These are phyloP conservation scores for Neomorphus geoffroyi DNA, from an alignment of 2,797 vertebrate species.

Conservation along the genomic window DNA sequence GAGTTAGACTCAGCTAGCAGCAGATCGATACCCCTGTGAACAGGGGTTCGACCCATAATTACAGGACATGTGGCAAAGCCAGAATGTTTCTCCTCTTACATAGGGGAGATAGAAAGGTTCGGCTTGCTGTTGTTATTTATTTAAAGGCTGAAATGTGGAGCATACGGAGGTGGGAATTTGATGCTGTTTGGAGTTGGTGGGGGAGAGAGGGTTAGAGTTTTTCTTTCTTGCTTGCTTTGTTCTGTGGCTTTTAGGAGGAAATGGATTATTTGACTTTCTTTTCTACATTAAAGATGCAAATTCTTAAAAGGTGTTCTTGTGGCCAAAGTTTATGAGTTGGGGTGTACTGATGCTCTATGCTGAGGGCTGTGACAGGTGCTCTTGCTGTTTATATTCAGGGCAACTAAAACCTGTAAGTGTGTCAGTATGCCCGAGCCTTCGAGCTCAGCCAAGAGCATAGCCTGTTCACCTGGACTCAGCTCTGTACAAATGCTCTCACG, in stretches of 20 bases:
- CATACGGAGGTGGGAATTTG: background rate
- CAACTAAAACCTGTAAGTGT: background rate
- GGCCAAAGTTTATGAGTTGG: background rate
- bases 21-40: slow-evolving; percentile 66
- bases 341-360: rapidly evolving
- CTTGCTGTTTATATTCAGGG: rapidly evolving
- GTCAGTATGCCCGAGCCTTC: background rate
- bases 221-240: background rate
- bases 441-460: background rate
- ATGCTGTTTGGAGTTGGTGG: background rate
- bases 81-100: slow-evolving; percentile 2
- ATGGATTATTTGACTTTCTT: background rate
- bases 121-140: background rate
- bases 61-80: slow-evolving; percentile 53
- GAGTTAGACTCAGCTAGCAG: slow-evolving; percentile 75
- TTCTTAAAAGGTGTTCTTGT: background rate
- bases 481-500: slow-evolving; percentile 7
- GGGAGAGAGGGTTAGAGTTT: background rate
- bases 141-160: background rate
- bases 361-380: background rate
- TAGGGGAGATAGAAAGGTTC: background rate
- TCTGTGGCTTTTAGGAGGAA: background rate
- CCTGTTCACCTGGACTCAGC: background rate
- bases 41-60: slow-evolving; percentile 72
- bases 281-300: background rate